Percentiles rank a stretch among this genome's conserved stretches.
phyloP scores from a whole-genome alignment of 2,113 vertebrate species.

The Aviceda subcristata region DNA sequence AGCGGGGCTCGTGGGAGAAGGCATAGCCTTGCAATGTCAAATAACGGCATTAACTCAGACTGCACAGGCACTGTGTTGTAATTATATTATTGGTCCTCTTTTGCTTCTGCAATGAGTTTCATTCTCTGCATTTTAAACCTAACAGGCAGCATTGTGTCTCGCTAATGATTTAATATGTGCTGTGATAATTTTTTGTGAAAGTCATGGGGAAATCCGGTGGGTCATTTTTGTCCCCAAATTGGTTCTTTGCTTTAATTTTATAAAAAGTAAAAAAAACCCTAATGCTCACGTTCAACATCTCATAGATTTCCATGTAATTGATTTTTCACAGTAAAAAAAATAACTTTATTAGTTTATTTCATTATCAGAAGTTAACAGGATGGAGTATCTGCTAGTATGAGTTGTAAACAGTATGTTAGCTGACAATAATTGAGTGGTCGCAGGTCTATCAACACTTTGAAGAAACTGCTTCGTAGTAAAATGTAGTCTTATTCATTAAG shows the following conservation, averaged over 20 bases:
- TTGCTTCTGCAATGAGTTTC: conserved; percentile 74
- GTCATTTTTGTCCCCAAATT: not conserved
- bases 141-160: conserved; percentile 52
- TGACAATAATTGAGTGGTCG: not conserved
- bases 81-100: conserved; percentile 77
- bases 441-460: not conserved
- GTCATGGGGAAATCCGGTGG: not conserved
- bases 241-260: not conserved
- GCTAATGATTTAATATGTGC: conserved; percentile 60
- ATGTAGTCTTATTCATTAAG: not conserved
- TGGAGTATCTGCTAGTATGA: not conserved
- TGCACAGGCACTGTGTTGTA: conserved; percentile 64
- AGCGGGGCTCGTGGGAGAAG: conserved; percentile 79
- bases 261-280: not conserved
- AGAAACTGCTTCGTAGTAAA: not conserved
- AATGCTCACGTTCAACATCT: not conserved
- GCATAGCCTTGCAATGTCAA: conserved; percentile 86
- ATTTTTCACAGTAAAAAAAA: not conserved
- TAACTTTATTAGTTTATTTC: not conserved
- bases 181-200: conserved; percentile 33
- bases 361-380: not conserved
- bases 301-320: not conserved
- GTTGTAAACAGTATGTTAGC: not conserved
- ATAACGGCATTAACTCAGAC: conserved; percentile 80
- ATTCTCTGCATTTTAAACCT: conserved; percentile 73